Evolutionary conservation across 2,888 invertebrate species (phyloP).

Genomic region (Diarsia rubi): DNA sequence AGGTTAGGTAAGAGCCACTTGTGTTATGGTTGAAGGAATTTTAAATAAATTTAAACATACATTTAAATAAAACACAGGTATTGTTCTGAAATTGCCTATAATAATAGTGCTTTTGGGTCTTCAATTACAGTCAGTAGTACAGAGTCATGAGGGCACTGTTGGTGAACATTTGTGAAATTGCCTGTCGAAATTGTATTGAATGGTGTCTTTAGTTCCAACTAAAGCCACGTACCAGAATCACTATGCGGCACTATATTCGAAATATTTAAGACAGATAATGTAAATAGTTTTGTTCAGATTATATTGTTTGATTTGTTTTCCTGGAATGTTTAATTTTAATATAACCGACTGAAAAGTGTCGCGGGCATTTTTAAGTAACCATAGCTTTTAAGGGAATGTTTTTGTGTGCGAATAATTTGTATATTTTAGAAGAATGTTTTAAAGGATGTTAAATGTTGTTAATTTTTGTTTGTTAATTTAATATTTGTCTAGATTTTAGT

Average conservation of each 20-base stretch:
- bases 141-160: not conserved
- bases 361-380: slow-evolving; percentile 58
- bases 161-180: not conserved
- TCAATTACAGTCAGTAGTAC: not conserved
- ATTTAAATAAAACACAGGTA: slow-evolving; percentile 5
- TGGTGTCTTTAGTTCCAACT: not conserved
- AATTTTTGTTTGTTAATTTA: slow-evolving; percentile 62
- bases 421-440: slow-evolving; percentile 53
- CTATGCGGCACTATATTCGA: slow-evolving; percentile 9
- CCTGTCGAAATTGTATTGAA: not conserved
- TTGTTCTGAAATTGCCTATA: slow-evolving; percentile 17
- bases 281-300: slow-evolving; percentile 35
- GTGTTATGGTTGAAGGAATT: slow-evolving; percentile 1
- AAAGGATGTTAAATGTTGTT: slow-evolving; percentile 59
- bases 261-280: slow-evolving; percentile 50
- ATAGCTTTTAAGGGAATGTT: slow-evolving; percentile 34
- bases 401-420: slow-evolving; percentile 47
- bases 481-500: slow-evolving; percentile 66
- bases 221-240: not conserved
- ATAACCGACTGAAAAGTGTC: slow-evolving; percentile 53
- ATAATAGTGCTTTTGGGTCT: not conserved
- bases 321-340: slow-evolving; percentile 45
- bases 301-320: slow-evolving; percentile 33
- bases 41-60: too few species aligned
- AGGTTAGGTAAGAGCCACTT: slow-evolving; percentile 13